phyloP scores from a whole-genome alignment of 2,113 vertebrate genomes.

The Amia ocellicauda region DNA sequence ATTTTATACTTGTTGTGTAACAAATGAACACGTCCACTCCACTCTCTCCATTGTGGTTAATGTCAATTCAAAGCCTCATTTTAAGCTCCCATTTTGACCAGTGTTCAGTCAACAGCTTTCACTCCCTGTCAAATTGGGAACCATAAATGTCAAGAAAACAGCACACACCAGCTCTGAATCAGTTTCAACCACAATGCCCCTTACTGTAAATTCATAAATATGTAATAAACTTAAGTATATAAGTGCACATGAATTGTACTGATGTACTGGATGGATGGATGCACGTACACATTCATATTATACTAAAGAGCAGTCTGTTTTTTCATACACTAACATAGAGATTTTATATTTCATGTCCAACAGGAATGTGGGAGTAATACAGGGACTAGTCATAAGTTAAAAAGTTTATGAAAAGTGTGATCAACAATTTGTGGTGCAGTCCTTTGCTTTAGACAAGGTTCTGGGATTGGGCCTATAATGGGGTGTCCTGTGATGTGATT shows the following conservation, averaged over 20 bases:
- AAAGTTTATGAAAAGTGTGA: too few species aligned
- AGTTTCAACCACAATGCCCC: not conserved
- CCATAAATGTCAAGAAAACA: not conserved
- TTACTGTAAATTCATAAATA: not conserved
- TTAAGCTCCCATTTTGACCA: not conserved
- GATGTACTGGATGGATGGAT: not conserved
- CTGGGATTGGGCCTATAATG: too few species aligned
- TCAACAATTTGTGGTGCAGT: too few species aligned
- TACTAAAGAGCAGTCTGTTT: too few species aligned
- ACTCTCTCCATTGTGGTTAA: not conserved
- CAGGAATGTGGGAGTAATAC: too few species aligned
- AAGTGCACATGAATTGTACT: not conserved
- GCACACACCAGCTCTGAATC: not conserved
- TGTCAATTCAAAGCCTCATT: conserved; percentile 9
- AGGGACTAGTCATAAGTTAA: too few species aligned
- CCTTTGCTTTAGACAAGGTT: too few species aligned
- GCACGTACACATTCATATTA: too few species aligned
- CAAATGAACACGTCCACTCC: too few species aligned
- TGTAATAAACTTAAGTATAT: not conserved
- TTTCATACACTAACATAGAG: too few species aligned
- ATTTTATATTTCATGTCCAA: too few species aligned
- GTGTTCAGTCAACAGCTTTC: not conserved
- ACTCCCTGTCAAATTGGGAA: conserved; percentile 14
- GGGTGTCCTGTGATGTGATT: too few species aligned
- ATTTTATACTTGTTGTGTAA: not conserved